phyloP scores from a whole-genome alignment of 2,113 vertebrate genomes.

The Arvicanthis niloticus region DNA sequence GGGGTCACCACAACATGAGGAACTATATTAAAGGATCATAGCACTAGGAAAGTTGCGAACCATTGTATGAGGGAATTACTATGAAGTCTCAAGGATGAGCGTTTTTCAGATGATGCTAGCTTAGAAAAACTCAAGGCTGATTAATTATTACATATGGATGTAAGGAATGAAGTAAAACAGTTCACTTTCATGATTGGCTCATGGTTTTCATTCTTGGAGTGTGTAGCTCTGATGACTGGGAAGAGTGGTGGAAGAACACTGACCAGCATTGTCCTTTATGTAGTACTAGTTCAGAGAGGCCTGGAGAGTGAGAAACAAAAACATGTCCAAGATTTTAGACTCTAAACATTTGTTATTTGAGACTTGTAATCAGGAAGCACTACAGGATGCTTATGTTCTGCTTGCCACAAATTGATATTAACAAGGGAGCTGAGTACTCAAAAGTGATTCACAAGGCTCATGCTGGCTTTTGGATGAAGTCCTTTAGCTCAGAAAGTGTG shows the following conservation, averaged over 20 bases:
- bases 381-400: conserved; percentile 23
- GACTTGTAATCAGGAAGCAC: not conserved
- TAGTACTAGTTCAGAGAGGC: conserved; percentile 5
- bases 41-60: not conserved
- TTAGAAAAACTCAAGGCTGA: not conserved
- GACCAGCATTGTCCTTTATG: conserved; percentile 5
- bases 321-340: not conserved
- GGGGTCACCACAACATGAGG: not conserved
- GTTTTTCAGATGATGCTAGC: not conserved
- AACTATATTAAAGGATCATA: no score
- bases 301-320: conserved; percentile 37
- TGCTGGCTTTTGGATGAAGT: conserved; percentile 46
- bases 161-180: conserved; percentile 16
- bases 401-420: conserved; percentile 56
- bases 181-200: not conserved
- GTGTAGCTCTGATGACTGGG: not conserved
- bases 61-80: not conserved
- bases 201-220: not conserved
- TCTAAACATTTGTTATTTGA: conserved; percentile 4
- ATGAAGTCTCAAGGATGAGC: not conserved
- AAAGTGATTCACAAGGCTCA: conserved; percentile 52
- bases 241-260: not conserved
- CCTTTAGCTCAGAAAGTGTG: conserved; percentile 12
- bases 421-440: conserved; percentile 24
- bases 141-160: not conserved